phyloP scores from a whole-genome alignment of 1,140 invertebrate genomes.

The Monomorium pharaonis region DNA sequence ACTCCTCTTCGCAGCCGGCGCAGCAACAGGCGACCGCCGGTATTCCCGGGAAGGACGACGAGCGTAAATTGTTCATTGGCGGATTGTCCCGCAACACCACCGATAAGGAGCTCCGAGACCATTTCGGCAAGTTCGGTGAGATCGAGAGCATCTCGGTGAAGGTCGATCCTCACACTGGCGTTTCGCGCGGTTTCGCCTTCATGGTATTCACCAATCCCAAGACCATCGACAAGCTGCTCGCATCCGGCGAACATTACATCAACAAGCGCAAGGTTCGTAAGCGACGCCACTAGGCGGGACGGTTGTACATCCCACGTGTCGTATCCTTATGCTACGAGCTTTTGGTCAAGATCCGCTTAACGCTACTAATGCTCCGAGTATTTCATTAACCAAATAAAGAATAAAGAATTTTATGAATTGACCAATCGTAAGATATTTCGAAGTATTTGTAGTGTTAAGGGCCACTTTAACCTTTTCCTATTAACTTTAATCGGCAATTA shows the following conservation, averaged over 20 bases:
- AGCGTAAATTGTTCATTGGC: conserved; percentile 85
- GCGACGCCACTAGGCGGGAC: not conserved
- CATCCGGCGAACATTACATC: conserved; percentile 87
- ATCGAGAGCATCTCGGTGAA: conserved; percentile 89
- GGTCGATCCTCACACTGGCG: conserved; percentile 88
- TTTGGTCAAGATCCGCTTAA: no score
- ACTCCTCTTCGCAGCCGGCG: conserved; percentile 20
- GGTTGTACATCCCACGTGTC: no score
- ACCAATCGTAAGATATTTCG: no score
- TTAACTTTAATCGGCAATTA: no score
- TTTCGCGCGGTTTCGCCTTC: conserved; percentile 90
- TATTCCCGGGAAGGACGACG: conserved; percentile 85
- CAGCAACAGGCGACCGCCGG: conserved; percentile 82
- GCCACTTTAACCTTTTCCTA: no score
- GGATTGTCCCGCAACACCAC: conserved; percentile 84
- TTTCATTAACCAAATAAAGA: no score
- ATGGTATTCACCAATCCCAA: conserved; percentile 88
- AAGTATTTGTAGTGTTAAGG: no score
- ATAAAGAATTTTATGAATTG: no score
- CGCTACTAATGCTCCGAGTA: no score
- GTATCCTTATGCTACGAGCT: no score
- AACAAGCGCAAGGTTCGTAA: conserved; percentile 86
- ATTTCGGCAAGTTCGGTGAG: conserved; percentile 88
- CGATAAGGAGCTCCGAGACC: conserved; percentile 86
- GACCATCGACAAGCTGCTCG: conserved; percentile 87